phyloP scores from a whole-genome alignment of 2,888 invertebrate genomes.

The Odontocolon sp. region DNA sequence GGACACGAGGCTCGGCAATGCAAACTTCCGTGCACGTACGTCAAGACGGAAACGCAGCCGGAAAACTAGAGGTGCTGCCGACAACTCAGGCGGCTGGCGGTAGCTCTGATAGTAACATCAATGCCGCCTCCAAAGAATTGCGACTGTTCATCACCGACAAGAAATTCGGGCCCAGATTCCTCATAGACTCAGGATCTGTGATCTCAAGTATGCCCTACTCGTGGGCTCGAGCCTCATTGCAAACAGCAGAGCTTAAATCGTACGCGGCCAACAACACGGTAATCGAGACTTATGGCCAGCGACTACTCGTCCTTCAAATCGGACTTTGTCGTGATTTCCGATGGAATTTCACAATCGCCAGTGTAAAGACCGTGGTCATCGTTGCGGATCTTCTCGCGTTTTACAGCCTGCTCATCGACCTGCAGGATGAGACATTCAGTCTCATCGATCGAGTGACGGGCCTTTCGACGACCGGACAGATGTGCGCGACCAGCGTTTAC shows the following conservation, averaged over 20 bases:
- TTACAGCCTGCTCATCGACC: conserved; percentile 48
- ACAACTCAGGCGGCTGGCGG: conserved; percentile 30
- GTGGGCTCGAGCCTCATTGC: not conserved
- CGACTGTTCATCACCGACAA: conserved; percentile 37
- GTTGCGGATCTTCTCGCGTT: conserved; percentile 45
- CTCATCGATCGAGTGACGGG: conserved; percentile 16
- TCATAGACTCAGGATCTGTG: conserved; percentile 60
- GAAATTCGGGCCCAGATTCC: conserved; percentile 5
- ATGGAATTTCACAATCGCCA: conserved; percentile 48
- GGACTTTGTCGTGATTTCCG: conserved; percentile 35
- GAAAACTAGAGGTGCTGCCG: conserved; percentile 38
- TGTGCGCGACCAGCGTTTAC: not conserved
- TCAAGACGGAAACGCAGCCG: not conserved
- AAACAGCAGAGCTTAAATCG: conserved; percentile 1
- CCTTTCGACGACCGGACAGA: conserved; percentile 2
- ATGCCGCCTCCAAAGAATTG: conserved; percentile 33
- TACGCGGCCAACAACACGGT: conserved; percentile 45
- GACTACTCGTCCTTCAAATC: conserved; percentile 18
- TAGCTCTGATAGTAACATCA: conserved; percentile 24
- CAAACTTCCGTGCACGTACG: conserved; percentile 15
- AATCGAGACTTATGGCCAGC: conserved; percentile 41
- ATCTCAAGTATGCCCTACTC: conserved; percentile 40
- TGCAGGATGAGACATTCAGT: conserved; percentile 6
- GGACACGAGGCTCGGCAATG: not conserved
- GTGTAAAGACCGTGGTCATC: conserved; percentile 35